These are phyloP conservation scores for Microcebus jonahi DNA, from an alignment of 2,113 vertebrate genomes.

Conservation along the genomic window DNA sequence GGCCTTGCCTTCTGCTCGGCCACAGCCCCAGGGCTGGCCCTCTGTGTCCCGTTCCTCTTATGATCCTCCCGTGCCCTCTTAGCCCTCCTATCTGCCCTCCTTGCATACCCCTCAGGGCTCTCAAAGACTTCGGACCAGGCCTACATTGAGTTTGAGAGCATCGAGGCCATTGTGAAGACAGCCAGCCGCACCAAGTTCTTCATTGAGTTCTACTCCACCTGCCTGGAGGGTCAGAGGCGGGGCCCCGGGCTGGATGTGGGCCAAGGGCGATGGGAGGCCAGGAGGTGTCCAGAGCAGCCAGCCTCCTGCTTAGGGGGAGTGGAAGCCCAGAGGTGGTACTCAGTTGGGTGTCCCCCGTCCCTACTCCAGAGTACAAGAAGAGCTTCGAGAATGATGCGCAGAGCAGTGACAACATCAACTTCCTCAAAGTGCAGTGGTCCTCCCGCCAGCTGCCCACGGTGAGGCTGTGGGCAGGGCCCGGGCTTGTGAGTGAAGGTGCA, in stretches of 20 bases:
- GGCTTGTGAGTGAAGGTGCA: background rate
- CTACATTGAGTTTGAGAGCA: slow-evolving; percentile 96
- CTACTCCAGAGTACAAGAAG: slow-evolving; percentile 94
- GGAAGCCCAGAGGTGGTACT: background rate
- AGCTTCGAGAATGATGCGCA: slow-evolving; percentile 97
- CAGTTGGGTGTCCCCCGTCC: background rate
- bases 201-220: slow-evolving; percentile 98
- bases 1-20: background rate
- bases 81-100: background rate
- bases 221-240: slow-evolving; percentile 91
- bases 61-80: background rate
- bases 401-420: slow-evolving; percentile 98
- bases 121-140: slow-evolving; percentile 97
- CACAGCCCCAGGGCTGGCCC: background rate
- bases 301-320: background rate
- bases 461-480: slow-evolving; percentile 58
- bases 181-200: slow-evolving; percentile 98
- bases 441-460: slow-evolving; percentile 95
- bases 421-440: slow-evolving; percentile 97
- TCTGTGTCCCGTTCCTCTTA: background rate
- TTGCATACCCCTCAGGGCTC: slow-evolving; percentile 86
- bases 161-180: slow-evolving; percentile 97
- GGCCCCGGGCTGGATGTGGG: background rate
- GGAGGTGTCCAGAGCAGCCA: background rate
- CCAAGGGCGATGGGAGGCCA: background rate